Percentiles rank a stretch among this genome's conserved stretches.
These are phyloP conservation scores for Macrosiphum euphorbiae DNA, from an alignment of 2,888 invertebrate genomes.

Conservation along the genomic window DNA sequence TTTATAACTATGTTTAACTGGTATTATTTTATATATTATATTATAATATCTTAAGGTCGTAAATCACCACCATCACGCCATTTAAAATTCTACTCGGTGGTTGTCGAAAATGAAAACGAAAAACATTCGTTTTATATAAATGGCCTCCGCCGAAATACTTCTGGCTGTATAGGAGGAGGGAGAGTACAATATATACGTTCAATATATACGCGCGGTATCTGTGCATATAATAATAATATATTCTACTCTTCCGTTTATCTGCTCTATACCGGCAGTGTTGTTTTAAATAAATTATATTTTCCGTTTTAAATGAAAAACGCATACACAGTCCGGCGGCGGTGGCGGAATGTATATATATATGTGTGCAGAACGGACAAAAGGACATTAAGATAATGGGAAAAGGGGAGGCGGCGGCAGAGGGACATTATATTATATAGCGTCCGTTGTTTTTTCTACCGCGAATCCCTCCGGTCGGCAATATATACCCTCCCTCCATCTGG, in stretches of 20 bases:
- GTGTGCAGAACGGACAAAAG: conserved; percentile 25
- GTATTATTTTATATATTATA: not conserved
- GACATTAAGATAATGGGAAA: conserved; percentile 65
- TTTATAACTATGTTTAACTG: not conserved
- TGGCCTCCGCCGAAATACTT: conserved; percentile 26
- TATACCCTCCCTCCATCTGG: conserved; percentile 18
- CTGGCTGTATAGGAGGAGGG: not conserved
- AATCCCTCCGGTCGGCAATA: conserved; percentile 23
- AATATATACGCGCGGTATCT: not conserved
- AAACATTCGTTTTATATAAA: conserved; percentile 51
- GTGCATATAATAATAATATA: conserved; percentile 23
- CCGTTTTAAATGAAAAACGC: conserved; percentile 62
- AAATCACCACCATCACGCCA: conserved; percentile 10
- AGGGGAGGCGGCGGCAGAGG: conserved; percentile 15
- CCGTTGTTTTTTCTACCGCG: conserved; percentile 46
- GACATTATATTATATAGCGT: conserved; percentile 37
- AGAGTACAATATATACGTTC: not conserved
- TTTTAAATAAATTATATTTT: conserved; percentile 64
- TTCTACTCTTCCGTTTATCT: conserved; percentile 35
- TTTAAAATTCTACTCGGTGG: conserved; percentile 25
- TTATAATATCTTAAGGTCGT: not conserved
- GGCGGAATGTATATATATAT: not conserved
- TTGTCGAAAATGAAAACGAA: conserved; percentile 43
- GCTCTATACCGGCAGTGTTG: not conserved
- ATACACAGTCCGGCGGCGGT: conserved; percentile 24